A percentile compares a stretch with the other conserved stretches of the same genome.
phyloP scores from a whole-genome alignment of 2,797 vertebrate genomes.

The Peromyscus nudipes region DNA sequence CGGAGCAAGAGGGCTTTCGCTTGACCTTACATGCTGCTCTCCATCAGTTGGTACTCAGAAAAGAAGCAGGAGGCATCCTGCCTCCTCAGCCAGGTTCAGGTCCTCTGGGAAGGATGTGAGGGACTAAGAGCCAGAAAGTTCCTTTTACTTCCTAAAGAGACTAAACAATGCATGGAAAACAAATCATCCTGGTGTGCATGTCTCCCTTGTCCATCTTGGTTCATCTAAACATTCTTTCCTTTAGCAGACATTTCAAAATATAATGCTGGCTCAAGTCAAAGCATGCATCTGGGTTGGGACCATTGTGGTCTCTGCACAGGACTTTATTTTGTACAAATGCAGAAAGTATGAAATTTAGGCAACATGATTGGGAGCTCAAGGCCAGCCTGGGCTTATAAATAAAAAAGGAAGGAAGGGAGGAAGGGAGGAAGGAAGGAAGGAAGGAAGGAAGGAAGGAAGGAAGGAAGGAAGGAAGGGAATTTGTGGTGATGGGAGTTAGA shows the following conservation, averaged over 20 bases:
- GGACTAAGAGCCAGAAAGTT: not conserved
- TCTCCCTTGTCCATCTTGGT: not conserved
- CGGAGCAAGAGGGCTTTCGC: not conserved
- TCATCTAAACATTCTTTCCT: slow-evolving; percentile 52
- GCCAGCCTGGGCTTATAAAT: not conserved
- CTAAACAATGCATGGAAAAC: not conserved
- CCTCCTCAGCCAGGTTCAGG: not conserved
- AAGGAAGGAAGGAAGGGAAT: not conserved
- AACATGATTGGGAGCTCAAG: not conserved
- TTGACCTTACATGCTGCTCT: not conserved
- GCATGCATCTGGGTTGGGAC: not conserved
- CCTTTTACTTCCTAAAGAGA: slow-evolving; percentile 9
- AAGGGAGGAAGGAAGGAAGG: not conserved
- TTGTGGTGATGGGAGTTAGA: not conserved
- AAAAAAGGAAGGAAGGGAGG: not conserved
- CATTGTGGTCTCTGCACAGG: not conserved
- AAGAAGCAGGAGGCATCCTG: not conserved
- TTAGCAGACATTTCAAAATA: slow-evolving; percentile 58
- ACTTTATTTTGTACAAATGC: not conserved
- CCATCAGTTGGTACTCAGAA: not conserved
- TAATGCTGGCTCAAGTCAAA: not conserved
- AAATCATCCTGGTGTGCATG: not conserved
- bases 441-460: rapidly evolving
- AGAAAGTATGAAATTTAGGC: not conserved
- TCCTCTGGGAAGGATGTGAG: not conserved